Conservation (phyloP, 2,113 vertebrate species). For the Cnemophilus loriae region DNA sequence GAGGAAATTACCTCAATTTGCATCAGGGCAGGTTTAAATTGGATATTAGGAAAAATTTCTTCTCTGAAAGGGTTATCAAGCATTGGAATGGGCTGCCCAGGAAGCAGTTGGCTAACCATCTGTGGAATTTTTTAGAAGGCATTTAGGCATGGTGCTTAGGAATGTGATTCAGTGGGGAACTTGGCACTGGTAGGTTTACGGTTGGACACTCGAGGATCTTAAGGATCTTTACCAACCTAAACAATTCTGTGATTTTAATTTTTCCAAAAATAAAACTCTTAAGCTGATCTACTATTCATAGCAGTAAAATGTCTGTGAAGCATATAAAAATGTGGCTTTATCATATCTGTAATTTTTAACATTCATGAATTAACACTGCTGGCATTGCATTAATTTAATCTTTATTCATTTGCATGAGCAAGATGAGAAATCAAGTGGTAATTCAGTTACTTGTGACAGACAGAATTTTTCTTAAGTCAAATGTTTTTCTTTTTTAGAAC, state of each 20-base stretch:
- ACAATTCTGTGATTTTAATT: background rate
- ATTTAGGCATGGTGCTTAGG: background rate
- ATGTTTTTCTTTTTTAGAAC: background rate
- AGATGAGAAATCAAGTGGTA: background rate
- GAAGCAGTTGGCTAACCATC: background rate
- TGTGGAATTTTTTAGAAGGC: background rate
- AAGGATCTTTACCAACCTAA: background rate
- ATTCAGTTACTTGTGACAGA: background rate
- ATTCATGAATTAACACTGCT: background rate
- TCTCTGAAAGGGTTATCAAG: background rate
- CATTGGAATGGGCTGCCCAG: background rate
- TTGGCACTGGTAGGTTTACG: background rate
- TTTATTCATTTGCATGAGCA: background rate
- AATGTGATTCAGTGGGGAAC: background rate
- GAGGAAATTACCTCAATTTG: background rate
- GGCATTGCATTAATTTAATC: background rate
- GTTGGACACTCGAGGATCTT: accelerated
- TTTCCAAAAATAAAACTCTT: background rate
- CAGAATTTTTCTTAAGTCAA: background rate
- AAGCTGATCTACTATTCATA: background rate
- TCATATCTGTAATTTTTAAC: background rate
- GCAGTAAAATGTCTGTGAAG: background rate
- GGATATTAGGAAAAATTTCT: background rate
- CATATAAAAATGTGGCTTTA: background rate
- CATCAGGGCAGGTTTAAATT: background rate